These are phyloP conservation scores for Anas flavirostris DNA, from an alignment of 2,797 vertebrate species.

Conservation along the genomic window DNA sequence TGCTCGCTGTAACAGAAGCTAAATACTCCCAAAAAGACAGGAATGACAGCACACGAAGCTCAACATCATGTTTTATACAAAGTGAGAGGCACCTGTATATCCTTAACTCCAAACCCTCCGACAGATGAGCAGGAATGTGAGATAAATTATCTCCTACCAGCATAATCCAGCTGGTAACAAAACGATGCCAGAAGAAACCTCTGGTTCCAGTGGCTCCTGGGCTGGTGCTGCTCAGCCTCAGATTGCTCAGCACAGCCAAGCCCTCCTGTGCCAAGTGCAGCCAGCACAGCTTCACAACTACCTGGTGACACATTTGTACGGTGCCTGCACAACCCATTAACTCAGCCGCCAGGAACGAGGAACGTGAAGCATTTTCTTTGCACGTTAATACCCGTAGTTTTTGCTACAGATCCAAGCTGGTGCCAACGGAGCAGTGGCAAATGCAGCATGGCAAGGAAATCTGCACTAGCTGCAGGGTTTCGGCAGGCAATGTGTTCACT, in stretches of 20 bases:
- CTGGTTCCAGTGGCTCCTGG: not conserved
- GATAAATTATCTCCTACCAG: not conserved
- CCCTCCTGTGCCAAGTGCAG: rapidly evolving
- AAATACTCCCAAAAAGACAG: not conserved
- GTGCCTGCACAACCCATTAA: not conserved
- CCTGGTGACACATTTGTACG: not conserved
- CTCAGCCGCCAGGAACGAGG: not conserved
- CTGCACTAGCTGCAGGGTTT: not conserved
- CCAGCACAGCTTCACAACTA: not conserved
- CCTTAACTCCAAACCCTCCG: not conserved
- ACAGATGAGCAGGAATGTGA: not conserved
- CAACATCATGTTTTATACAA: not conserved
- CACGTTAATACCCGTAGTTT: not conserved
- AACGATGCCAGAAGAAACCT: rapidly evolving
- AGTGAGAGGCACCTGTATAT: not conserved
- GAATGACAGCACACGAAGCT: not conserved
- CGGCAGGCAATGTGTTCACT: rapidly evolving
- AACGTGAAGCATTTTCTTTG: rapidly evolving
- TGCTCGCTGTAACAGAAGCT: not conserved
- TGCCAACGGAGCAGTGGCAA: not conserved
- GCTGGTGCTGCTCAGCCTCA: not conserved
- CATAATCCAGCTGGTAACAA: not conserved
- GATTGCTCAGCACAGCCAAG: not conserved
- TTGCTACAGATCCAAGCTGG: not conserved
- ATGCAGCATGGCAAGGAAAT: conserved; percentile 1